Evolutionary conservation across 2,797 vertebrate species (phyloP).

Genomic region (Pipistrellus pygmaeus): DNA sequence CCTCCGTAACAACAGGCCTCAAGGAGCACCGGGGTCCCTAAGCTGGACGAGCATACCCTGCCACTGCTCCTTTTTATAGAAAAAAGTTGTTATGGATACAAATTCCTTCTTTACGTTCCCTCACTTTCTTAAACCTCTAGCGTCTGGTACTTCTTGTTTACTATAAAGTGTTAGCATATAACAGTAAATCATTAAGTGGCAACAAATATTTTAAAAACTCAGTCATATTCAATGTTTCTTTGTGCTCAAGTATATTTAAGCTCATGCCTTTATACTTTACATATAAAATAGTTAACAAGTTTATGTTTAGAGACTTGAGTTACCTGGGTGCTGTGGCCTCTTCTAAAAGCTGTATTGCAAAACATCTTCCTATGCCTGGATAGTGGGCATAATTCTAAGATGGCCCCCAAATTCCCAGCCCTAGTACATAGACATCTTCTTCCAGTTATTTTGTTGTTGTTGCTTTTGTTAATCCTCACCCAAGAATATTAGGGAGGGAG

Average conservation of each 20-base stretch:
- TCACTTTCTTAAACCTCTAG: not conserved
- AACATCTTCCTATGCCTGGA: not conserved
- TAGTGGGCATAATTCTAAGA: not conserved
- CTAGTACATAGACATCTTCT: not conserved
- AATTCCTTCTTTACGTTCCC: not conserved
- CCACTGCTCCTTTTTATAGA: not conserved
- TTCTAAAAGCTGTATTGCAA: not conserved
- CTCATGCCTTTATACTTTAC: not conserved
- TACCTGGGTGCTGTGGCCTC: not conserved
- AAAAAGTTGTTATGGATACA: not conserved
- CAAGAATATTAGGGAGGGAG: too few species aligned
- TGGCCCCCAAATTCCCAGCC: not conserved
- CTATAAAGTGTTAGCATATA: not conserved
- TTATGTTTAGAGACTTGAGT: not conserved
- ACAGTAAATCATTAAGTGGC: not conserved
- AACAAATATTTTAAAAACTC: conserved; percentile 51
- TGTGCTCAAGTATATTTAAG: conserved; percentile 29
- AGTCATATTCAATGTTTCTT: conserved; percentile 14
- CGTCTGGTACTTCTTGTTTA: not conserved
- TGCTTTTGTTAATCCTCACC: too few species aligned
- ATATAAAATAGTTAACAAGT: conserved; percentile 38
- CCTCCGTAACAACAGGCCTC: not conserved
- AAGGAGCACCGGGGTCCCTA: not conserved
- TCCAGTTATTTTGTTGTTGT: not conserved
- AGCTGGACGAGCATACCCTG: not conserved